Evolutionary conservation across 2,113 vertebrate species (phyloP), one percentile per base, ranked within the genome.

Genomic region (Muntiacus reevesi): DNA sequence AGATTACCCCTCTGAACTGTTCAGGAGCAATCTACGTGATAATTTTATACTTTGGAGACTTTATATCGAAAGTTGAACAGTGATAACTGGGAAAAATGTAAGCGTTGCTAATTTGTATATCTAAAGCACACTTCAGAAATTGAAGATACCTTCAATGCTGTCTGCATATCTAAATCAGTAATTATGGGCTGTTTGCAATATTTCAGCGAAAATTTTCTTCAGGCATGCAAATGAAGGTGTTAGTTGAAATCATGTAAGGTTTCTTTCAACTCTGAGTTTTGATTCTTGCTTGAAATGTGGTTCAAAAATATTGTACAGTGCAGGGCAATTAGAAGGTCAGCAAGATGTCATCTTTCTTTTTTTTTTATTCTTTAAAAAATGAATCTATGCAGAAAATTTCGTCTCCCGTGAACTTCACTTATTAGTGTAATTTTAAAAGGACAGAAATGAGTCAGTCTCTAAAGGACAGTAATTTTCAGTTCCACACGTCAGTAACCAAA

Each of bases 1-100:
- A 64, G 86, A 87, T 94, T 87, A 85, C 60, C 94, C 93, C 45
- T 91, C 88, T 81, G 91, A 95, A 95, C 94, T 96, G 94, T 84
- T 93, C 43, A 64, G 89, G 33, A 93, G 78, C 60, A 79, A 83
- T 94, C 57, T 88, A 88, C 27, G 45, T 76, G 71, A 52, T 95
- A 55, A 67, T 97, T 95, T 93, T 89, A 12, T 47, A 57, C 85
- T 71, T 96, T 28, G 89, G 62, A 97, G 95, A 93, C 89, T 89
- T 85, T 84, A 16, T 67, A 59, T 81, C 10, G 27, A n/a, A 83
- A 93, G 78, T 91, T 91, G 62, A 96, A 36, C 87, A 16, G 71
- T 60, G 81, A 88, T 55, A 95, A 76, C 33, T 76, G 92, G 67
- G 92, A 36, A 36, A 95, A 36, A 88, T 43, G 82, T 81, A 87